Percentiles rank a stretch among this genome's conserved stretches.
phyloP scores from a whole-genome alignment of 2,113 vertebrate genomes.

The Hydrochoerus hydrochaeris region DNA sequence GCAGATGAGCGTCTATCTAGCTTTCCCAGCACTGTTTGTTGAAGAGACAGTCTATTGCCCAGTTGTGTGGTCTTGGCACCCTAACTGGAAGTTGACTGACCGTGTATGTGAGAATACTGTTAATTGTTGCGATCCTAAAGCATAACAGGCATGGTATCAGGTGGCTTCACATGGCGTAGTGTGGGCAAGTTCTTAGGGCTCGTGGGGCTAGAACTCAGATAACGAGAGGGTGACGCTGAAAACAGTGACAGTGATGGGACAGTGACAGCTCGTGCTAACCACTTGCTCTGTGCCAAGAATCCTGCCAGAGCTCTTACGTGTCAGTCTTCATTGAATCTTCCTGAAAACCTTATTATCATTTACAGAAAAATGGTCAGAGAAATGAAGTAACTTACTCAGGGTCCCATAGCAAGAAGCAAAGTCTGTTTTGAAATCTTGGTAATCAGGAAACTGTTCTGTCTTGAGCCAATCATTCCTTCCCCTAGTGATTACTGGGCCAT shows the following conservation, averaged over 20 bases:
- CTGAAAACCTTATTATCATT: not conserved
- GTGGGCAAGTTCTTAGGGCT: not conserved
- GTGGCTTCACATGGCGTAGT: not conserved
- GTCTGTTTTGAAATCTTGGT: not conserved
- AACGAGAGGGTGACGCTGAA: not conserved
- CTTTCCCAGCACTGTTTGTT: not conserved
- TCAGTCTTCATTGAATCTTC: not conserved
- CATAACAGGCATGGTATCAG: no score
- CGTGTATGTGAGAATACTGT: not conserved
- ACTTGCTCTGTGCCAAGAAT: not conserved
- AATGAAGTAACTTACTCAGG: not conserved
- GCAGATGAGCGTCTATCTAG: not conserved
- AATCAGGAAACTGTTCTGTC: not conserved
- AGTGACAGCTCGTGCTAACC: not conserved
- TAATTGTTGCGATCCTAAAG: not conserved
- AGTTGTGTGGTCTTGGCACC: accelerated
- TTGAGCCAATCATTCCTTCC: not conserved
- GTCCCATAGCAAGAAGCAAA: not conserved
- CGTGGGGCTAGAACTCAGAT: not conserved
- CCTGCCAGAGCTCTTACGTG: not conserved
- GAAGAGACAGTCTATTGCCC: not conserved
- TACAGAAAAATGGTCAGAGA: not conserved
- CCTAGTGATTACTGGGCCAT: not conserved
- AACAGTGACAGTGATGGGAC: not conserved
- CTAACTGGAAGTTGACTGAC: not conserved